These are phyloP conservation scores for Lasiommata megera DNA, from an alignment of 2,888 invertebrate species.

Conservation along the genomic window DNA sequence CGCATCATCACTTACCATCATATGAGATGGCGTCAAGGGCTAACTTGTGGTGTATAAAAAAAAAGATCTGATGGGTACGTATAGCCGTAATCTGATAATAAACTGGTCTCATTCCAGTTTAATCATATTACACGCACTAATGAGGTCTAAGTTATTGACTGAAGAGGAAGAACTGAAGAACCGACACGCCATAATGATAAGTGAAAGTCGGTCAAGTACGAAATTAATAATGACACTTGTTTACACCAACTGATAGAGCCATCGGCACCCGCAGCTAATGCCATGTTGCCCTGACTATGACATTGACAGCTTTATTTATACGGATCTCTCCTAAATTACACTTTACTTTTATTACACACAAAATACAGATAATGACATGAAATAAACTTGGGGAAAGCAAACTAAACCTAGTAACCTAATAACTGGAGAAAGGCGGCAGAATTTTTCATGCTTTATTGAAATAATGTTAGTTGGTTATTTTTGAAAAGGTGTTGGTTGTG, in stretches of 20 bases:
- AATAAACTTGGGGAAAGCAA: no score
- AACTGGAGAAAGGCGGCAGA: no score
- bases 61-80: no score
- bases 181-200: constrained; percentile 1
- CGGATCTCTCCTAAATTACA: neutral
- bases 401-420: no score
- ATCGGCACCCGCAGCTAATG: constrained; percentile 11
- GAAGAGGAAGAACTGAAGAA: neutral
- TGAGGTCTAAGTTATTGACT: neutral
- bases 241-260: neutral
- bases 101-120: neutral
- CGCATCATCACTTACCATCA: no score
- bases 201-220: constrained; percentile 20
- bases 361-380: no score
- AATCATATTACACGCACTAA: neutral
- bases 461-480: no score
- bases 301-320: neutral
- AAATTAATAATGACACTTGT: constrained; percentile 2
- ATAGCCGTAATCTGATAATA: neutral
- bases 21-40: no score
- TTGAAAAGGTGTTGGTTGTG: no score
- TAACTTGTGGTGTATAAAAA: no score
- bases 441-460: no score
- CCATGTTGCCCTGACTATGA: constrained; percentile 7
- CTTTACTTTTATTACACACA: neutral